Percentiles rank a stretch among this genome's conserved stretches.
Conservation (phyloP, 2,797 vertebrate genomes). For the Syndactyla subalaris region DNA sequence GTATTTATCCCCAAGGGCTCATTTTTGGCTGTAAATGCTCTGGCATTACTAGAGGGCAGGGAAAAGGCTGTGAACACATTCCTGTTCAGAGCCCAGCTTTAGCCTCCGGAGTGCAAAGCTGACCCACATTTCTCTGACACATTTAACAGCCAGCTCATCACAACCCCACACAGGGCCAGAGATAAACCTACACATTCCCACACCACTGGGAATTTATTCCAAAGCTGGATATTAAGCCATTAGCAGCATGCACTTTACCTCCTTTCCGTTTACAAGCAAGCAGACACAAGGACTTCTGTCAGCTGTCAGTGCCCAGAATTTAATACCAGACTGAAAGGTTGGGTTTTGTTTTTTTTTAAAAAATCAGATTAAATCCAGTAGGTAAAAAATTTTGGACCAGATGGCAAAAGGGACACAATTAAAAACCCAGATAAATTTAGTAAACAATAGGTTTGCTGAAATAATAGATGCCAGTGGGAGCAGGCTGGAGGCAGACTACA, state of each 20-base stretch:
- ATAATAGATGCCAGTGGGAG: not conserved
- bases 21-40: not conserved
- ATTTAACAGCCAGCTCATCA: not conserved
- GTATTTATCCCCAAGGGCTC: not conserved
- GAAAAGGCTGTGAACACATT: not conserved
- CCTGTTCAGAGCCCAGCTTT: not conserved
- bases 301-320: slow-evolving; percentile 1
- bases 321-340: not conserved
- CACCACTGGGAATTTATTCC: not conserved
- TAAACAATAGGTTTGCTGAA: not conserved
- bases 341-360: not conserved
- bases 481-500: not conserved
- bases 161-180: not conserved
- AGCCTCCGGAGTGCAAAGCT: not conserved
- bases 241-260: not conserved
- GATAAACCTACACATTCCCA: not conserved
- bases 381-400: not conserved
- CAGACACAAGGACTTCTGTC: not conserved
- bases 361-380: slow-evolving; percentile 19
- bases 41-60: not conserved
- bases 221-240: not conserved
- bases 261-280: not conserved
- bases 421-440: slow-evolving; percentile 18
- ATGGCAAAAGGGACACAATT: slow-evolving; percentile 13
- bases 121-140: slow-evolving; percentile 22